Conservation (phyloP, 2,797 vertebrate species). For the Peromyscus melanophrys region DNA sequence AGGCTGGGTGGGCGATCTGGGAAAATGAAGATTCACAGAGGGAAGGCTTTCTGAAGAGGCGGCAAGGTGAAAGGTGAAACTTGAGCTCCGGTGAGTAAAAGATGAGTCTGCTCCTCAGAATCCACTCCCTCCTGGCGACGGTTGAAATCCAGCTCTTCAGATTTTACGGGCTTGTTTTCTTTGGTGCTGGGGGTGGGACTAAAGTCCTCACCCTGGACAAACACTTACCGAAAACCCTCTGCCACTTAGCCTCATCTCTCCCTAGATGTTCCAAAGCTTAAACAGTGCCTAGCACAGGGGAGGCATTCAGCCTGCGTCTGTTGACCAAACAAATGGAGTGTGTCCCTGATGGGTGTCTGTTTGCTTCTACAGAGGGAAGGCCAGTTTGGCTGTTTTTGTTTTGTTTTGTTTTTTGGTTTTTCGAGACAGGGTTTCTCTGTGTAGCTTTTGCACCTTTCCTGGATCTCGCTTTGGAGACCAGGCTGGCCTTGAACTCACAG, state of each 20-base stretch:
- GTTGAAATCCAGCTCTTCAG: background rate
- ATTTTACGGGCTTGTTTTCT: background rate
- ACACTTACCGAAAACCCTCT: background rate
- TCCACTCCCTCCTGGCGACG: background rate
- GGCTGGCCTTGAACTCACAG: too few species aligned
- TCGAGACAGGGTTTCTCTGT: too few species aligned
- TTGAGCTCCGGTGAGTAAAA: too few species aligned
- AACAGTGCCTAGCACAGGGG: background rate
- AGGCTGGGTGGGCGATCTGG: fast-evolving
- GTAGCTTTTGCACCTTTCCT: too few species aligned
- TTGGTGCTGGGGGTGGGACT: background rate
- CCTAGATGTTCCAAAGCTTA: background rate
- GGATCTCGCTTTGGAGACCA: too few species aligned
- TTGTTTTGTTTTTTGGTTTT: too few species aligned
- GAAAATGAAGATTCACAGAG: fast-evolving
- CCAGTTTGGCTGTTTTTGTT: background rate
- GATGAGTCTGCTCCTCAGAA: background rate
- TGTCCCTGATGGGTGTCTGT: background rate
- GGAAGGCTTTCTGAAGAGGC: background rate
- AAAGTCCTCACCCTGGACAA: background rate
- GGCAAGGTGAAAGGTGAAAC: background rate
- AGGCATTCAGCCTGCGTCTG: background rate
- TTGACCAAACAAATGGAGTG: background rate
- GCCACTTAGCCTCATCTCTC: background rate
- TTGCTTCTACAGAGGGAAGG: background rate